phyloP scores from a whole-genome alignment of 2,113 vertebrate genomes.

The Cervus canadensis region DNA sequence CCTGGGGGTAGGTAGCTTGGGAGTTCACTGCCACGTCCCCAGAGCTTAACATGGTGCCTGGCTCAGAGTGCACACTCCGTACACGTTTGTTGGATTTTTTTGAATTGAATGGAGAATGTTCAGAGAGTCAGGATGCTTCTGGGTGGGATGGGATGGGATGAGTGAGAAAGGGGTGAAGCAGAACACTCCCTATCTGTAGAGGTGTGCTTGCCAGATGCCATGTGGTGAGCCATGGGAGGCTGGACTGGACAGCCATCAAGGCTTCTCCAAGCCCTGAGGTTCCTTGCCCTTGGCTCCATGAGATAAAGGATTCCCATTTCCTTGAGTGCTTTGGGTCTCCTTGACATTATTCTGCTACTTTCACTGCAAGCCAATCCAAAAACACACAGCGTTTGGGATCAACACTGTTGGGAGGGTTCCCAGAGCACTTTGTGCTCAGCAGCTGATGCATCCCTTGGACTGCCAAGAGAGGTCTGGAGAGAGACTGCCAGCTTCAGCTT shows the following conservation, averaged over 20 bases:
- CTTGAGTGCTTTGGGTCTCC: neutral
- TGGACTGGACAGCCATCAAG: neutral
- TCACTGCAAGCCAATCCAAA: neutral
- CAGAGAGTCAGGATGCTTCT: neutral
- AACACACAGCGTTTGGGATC: neutral
- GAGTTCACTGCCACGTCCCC: neutral
- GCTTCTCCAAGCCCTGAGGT: neutral
- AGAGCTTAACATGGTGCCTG: neutral
- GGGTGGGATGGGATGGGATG: neutral
- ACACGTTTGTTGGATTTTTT: neutral
- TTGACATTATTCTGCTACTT: neutral
- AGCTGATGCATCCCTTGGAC: neutral
- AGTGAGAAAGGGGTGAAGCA: neutral
- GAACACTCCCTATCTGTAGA: neutral
- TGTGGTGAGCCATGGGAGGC: neutral
- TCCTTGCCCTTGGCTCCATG: neutral
- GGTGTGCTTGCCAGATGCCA: neutral
- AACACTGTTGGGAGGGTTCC: conserved; percentile 7
- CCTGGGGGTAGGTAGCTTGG: neutral
- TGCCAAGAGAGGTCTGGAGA: conserved; percentile 1
- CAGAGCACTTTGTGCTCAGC: neutral
- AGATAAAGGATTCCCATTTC: neutral
- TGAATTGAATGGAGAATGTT: neutral
- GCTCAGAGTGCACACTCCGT: neutral
- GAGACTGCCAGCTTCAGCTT: neutral